Base-by-base conservation (phyloP, 2,888 invertebrate species). In the Lochmaea capreae region DNA sequence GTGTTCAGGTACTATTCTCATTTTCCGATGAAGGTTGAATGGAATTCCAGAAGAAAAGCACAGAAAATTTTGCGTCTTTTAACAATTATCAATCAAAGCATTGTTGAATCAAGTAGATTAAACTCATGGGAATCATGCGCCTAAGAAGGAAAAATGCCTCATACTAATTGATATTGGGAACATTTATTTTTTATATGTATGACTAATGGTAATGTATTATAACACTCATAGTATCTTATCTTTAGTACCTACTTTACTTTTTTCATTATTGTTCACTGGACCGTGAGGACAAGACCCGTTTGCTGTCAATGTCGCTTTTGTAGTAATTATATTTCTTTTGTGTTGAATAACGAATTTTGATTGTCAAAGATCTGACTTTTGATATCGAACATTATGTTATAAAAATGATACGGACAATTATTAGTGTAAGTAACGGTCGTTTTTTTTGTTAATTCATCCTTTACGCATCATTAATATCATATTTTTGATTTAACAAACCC, bases 181-280 rank as follows among this genome's bases (percentile, higher is more conserved):
- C 33, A 33, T 33, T 33, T 33, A 33, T 33, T 8, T 33, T 33
- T 33, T 6, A 33, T 8, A 33, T 8, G 33, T 33, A 33, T 33
- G 33, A 33, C 33, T 1, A 12, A 46, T 46, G 14, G 46, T 46
- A 11, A 12, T 46, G 46, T 46, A 46, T 46, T 46, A 12, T 46
- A 46, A 46, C 12, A 14, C 11, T 12, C 46, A 42, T 3, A 3
- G 42, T 42, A 10, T 3, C 42, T 42, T 46, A 14, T 46, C 46
- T 46, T 26, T 62, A 52, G 46, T 59, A 86, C n/a, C n/a, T n/a
- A n/a, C 70, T 75, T 72, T 86, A 89, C 80, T 80, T 81, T 63
- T 81, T 80, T 81, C 82, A 82, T 81, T 81, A 80, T 80, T 81
- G 80, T 79, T 76, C 80, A 72, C 73, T 79, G 79, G 72, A 81